Evolutionary conservation across 1,140 invertebrate genomes (phyloP), one percentile per base, ranked within the genome.

Genomic region (Drosophila bocki): DNA sequence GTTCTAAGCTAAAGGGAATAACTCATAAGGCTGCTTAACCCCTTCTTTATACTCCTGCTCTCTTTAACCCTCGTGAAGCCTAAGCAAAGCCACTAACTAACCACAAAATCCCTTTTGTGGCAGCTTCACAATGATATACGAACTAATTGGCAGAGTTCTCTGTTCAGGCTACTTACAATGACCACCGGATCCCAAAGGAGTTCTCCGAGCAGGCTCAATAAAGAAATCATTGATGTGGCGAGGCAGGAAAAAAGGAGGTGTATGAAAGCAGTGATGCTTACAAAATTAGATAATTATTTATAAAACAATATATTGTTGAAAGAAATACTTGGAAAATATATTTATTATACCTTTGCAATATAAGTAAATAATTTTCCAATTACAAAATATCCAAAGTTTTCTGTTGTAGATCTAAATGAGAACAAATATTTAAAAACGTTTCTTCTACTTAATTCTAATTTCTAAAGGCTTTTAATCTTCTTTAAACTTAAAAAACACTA

Each of bases 21-120:
- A 11, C 69, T 58, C 69, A 70, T 50, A 53, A 33, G 45, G 26
- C 54, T 15, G 54, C 50, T 51, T 59, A 71, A 65, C 47, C 64
- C 59, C 44, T 76, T 75, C 37, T 56, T 33, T 15, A 35, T n/a
- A n/a, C n/a, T n/a, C n/a, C n/a, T n/a, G n/a, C n/a, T n/a, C n/a
- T 15, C 54, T 33, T 45, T 19, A 26, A 35, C 7, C 9, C 9
- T 35, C n/a, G 22, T 41, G 51, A 57, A 61, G 39, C 65, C 62
- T 61, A 54, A 69, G 78, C 60, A 67, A 76, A 51, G 67, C 71
- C 83, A 74, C 83, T 83, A 84, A 87, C 84, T 87, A 90, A 87
- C 84, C 85, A 65, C 80, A 80, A 78, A 88, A 80, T 84, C 67
- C 63, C 72, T 71, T 75, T 88, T 80, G 80, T 82, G 41, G 22